Evolutionary conservation across 2,888 invertebrate genomes (phyloP).

Genomic region (Carterocephalus palaemon): DNA sequence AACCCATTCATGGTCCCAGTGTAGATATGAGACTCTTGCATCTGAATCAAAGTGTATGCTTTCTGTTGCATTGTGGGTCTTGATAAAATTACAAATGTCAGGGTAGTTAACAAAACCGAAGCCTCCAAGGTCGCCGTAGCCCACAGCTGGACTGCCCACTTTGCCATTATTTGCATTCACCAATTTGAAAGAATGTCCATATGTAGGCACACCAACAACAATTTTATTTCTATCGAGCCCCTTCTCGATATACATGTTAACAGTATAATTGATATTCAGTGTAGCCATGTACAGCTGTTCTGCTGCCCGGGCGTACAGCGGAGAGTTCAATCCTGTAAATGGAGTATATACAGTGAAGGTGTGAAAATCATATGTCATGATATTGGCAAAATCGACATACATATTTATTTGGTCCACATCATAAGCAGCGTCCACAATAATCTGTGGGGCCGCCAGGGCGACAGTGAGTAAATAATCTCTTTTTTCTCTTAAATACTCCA

Average conservation of each 20-base stretch:
- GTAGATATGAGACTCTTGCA: conserved; percentile 88
- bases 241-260: conserved; percentile 85
- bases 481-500: conserved; percentile 80
- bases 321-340: conserved; percentile 91
- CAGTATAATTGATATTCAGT: conserved; percentile 89
- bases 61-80: conserved; percentile 64
- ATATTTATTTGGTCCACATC: conserved; percentile 87
- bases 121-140: conserved; percentile 83
- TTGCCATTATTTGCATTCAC: conserved; percentile 82
- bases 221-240: conserved; percentile 89
- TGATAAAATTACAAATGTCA: conserved; percentile 83
- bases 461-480: conserved; percentile 82
- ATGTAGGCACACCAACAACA: conserved; percentile 91
- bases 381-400: conserved; percentile 90
- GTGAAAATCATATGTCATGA: conserved; percentile 97
- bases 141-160: conserved; percentile 84
- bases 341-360: conserved; percentile 86
- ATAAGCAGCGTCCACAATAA: conserved; percentile 87
- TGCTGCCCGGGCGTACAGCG: conserved; percentile 80
- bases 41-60: conserved; percentile 80
- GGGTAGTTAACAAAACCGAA: conserved; percentile 85
- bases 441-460: conserved; percentile 88
- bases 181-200: conserved; percentile 88
- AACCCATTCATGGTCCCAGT: conserved; percentile 86
- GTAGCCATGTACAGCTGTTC: conserved; percentile 83